Percentiles rank a stretch among this genome's conserved stretches.
phyloP scores from a whole-genome alignment of 1,140 invertebrate species.

The Achatina immaculata region DNA sequence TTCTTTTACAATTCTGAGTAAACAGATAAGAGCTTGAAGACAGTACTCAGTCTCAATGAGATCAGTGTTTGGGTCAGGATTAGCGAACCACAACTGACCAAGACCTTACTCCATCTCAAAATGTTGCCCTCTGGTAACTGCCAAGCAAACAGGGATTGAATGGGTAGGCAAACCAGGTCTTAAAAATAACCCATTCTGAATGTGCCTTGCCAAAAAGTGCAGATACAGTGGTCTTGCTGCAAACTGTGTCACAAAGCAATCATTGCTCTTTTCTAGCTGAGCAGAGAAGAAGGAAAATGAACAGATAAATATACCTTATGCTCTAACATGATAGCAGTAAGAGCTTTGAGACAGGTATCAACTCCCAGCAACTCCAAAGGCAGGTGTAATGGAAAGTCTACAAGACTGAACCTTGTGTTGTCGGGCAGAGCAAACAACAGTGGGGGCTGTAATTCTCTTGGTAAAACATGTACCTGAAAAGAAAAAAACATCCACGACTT shows the following conservation, averaged over 20 bases:
- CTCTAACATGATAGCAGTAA: conserved; percentile 95
- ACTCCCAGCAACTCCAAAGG: conserved; percentile 97
- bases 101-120: too few species aligned
- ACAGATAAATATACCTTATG: conserved; percentile 84
- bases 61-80: too few species aligned
- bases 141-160: too few species aligned
- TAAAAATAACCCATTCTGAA: too few species aligned
- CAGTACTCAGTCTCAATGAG: too few species aligned
- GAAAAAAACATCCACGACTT: background rate
- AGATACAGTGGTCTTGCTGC: too few species aligned
- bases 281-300: background rate
- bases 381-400: conserved; percentile 98
- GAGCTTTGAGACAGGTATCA: conserved; percentile 95
- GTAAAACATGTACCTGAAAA: conserved; percentile 86
- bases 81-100: too few species aligned
- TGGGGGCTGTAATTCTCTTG: conserved; percentile 88
- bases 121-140: too few species aligned
- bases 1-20: too few species aligned
- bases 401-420: conserved; percentile 89
- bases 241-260: background rate
- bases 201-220: too few species aligned
- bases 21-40: too few species aligned
- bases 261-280: background rate
- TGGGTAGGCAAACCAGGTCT: too few species aligned
- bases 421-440: conserved; percentile 96